These are phyloP conservation scores for Perithous albicinctus DNA, from an alignment of 2,888 invertebrate genomes.

Conservation along the genomic window DNA sequence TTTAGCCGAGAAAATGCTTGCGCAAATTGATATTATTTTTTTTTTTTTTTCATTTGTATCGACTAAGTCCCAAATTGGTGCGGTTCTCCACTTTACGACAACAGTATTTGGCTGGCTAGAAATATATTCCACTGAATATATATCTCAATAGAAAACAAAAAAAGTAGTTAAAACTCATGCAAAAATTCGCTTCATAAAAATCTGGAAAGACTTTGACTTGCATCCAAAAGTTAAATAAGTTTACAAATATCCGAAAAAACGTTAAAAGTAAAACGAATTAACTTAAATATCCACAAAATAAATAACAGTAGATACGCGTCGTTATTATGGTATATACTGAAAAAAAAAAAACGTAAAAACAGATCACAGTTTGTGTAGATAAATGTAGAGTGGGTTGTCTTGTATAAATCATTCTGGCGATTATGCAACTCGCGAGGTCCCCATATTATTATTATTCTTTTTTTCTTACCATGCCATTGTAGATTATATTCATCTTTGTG, in stretches of 20 bases:
- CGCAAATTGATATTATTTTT: not conserved
- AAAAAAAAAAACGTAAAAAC: slow-evolving; percentile 60
- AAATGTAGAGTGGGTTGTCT: slow-evolving; percentile 58
- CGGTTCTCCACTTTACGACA: not conserved
- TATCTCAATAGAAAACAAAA: slow-evolving; percentile 36
- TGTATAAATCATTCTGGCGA: slow-evolving; percentile 51
- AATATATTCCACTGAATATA: slow-evolving; percentile 22
- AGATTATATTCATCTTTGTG: slow-evolving; percentile 1
- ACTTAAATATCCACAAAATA: slow-evolving; percentile 51
- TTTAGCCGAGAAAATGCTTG: not conserved
- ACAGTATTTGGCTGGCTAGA: slow-evolving; percentile 53
- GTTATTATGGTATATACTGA: slow-evolving; percentile 46
- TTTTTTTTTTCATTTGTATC: not conserved
- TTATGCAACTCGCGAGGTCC: slow-evolving; percentile 36
- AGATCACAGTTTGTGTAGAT: slow-evolving; percentile 66
- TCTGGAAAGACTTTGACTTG: slow-evolving; percentile 59
- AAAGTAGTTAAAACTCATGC: slow-evolving; percentile 7
- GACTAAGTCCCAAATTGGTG: not conserved
- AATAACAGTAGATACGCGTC: slow-evolving; percentile 45
- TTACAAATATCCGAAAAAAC: slow-evolving; percentile 21
- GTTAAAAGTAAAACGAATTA: slow-evolving; percentile 18
- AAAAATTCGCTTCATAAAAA: slow-evolving; percentile 39
- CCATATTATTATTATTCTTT: slow-evolving; percentile 8
- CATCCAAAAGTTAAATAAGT: slow-evolving; percentile 17
- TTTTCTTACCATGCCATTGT: not conserved